Percentiles rank a stretch among this genome's conserved stretches.
phyloP scores from a whole-genome alignment of 2,113 vertebrate species.

The Semicossyphus pulcher region DNA sequence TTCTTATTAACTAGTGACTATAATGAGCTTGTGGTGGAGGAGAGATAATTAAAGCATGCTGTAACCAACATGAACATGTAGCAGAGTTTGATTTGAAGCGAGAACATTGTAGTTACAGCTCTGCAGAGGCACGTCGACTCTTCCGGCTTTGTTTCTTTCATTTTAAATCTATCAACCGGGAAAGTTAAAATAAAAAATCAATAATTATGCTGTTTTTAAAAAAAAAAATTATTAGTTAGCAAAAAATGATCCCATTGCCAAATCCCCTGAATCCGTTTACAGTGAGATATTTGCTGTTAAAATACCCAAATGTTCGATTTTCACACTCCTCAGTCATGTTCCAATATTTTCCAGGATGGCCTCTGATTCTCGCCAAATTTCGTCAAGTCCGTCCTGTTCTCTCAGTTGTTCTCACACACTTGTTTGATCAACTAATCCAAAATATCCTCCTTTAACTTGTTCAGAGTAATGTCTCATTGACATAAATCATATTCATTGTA shows the following conservation, averaged over 20 bases:
- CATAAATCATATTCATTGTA: too few species aligned
- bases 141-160: constrained; percentile 7
- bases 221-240: background rate
- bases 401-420: background rate
- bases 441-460: background rate
- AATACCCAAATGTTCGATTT: constrained; percentile 14
- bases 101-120: constrained; percentile 21
- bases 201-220: background rate
- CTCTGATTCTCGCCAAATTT: background rate
- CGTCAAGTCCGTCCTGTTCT: background rate
- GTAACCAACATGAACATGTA: background rate
- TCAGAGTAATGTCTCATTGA: too few species aligned
- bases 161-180: constrained; percentile 23
- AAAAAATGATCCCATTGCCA: background rate
- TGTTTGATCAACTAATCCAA: background rate
- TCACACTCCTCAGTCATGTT: background rate
- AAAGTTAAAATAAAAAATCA: background rate
- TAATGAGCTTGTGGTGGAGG: constrained; percentile 7
- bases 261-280: background rate
- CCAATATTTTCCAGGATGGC: constrained; percentile 9
- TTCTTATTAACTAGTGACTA: constrained; percentile 6
- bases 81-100: constrained; percentile 21
- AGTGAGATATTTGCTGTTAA: constrained; percentile 13
- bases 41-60: constrained; percentile 13
- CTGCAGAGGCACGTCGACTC: constrained; percentile 1